These are phyloP conservation scores for Hermaeophaga mercurialis DNA, from an alignment of 2,888 invertebrate genomes.

Conservation along the genomic window DNA sequence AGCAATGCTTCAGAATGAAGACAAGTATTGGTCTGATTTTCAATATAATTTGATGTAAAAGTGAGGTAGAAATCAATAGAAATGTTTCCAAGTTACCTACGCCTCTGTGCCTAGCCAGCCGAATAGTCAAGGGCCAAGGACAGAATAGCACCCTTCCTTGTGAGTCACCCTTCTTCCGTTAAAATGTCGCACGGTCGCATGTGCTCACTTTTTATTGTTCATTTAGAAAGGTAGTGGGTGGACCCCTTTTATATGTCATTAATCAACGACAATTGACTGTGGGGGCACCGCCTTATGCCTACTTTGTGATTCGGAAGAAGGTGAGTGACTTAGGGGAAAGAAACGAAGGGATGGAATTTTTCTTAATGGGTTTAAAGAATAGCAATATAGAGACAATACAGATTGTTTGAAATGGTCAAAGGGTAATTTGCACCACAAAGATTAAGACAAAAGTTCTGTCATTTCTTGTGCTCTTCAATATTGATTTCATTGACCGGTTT, in stretches of 20 bases:
- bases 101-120: constrained; percentile 18
- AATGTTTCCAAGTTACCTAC: too few species aligned
- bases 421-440: too few species aligned
- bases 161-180: constrained; percentile 37
- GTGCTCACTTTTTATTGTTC: constrained; percentile 37
- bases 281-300: constrained; percentile 29
- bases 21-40: too few species aligned
- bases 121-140: constrained; percentile 28
- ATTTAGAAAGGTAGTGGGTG: constrained; percentile 36
- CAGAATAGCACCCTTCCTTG: constrained; percentile 23
- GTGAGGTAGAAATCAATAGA: too few species aligned
- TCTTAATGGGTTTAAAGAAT: constrained; percentile 6
- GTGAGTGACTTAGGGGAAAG: constrained; percentile 3
- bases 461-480: too few species aligned
- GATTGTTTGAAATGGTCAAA: too few species aligned
- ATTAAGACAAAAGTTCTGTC: too few species aligned
- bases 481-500: too few species aligned
- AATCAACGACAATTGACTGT: constrained; percentile 33
- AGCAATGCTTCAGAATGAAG: too few species aligned
- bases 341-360: constrained; percentile 9
- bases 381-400: constrained; percentile 11
- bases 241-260: constrained; percentile 33
- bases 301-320: constrained; percentile 29
- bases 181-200: constrained; percentile 40
- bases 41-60: too few species aligned